Evolutionary conservation across 2,888 invertebrate species (phyloP), one percentile per base, ranked within the genome.

Genomic region (Microctonus brassicae): DNA sequence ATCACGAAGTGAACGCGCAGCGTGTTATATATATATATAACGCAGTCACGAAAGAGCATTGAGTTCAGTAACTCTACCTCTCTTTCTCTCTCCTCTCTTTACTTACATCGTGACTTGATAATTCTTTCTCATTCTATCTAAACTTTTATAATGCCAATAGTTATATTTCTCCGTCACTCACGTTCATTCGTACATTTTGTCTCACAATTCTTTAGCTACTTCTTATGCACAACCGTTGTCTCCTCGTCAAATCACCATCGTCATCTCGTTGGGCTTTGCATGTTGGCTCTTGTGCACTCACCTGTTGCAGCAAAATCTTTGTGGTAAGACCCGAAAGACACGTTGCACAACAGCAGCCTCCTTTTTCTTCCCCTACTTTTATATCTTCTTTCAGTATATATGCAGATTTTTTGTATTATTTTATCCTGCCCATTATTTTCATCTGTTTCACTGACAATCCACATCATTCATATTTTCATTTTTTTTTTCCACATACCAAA

Each of bases 41-140:
- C 70, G 75, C 76, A 73, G 76, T 79, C 79, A 79, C 78, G 79
- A 78, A 76, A 75, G 69, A 73, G 53, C 73, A 67, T 69, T 71
- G 66, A 22, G 55, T 65, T 26, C 69, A 72, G 6, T 72, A 60
- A 72, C 70, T 74, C 77, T 75, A 74, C 73, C 75, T 53, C 65
- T 74, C 69, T 62, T 62, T 39, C 67, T 47, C 58, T n/a, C n/a
- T 69, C 52, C 67, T 47, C 58, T 69, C 55, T 34, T 62, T 47
- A 52, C 26, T 69, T 60, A 52, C 47, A 17, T 67, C 72, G 70
- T 70, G 65, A 70, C 70, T 69, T 66, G 29, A 58, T 33, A 61
- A 34, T 58, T 58, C 42, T 22, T 33, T 17, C 17, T 47, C 42
- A 17, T 53, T 64, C 64, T 60, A 42, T 68, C 66, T 52, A 33